phyloP scores from a whole-genome alignment of 2,113 vertebrate species.

The Gadus chalcogrammus region DNA sequence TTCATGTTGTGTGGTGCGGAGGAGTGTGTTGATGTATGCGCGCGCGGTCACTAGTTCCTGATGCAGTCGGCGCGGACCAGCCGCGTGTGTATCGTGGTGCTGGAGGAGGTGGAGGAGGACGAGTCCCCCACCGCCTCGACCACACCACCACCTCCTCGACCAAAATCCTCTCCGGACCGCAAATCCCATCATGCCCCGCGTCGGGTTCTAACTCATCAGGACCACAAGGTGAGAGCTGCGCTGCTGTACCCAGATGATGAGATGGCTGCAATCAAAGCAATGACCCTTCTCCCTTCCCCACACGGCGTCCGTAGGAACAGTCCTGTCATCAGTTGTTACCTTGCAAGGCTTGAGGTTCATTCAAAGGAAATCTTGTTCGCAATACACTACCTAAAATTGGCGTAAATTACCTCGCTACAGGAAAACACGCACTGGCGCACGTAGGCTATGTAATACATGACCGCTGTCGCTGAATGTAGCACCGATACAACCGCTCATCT shows the following conservation, averaged over 20 bases:
- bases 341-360: not conserved
- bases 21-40: slow-evolving; percentile 10
- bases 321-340: not conserved
- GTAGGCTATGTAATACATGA: slow-evolving; percentile 17
- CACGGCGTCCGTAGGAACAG: not conserved
- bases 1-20: slow-evolving; percentile 11
- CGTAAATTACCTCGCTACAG: slow-evolving; percentile 4
- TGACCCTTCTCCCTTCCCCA: not conserved
- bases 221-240: slow-evolving; percentile 61
- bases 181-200: slow-evolving; percentile 52
- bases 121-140: slow-evolving; percentile 50
- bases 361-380: not conserved
- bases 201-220: slow-evolving; percentile 46
- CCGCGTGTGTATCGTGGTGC: slow-evolving; percentile 98
- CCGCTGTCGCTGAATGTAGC: slow-evolving; percentile 45
- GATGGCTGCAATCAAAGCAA: too few relatives aligned
- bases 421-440: slow-evolving; percentile 23
- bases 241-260: not conserved
- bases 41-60: slow-evolving; percentile 36
- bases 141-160: slow-evolving; percentile 47
- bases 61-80: slow-evolving; percentile 88
- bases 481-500: slow-evolving; percentile 24
- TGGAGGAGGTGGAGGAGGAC: slow-evolving; percentile 92
- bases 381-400: slow-evolving; percentile 7
- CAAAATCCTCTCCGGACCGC: slow-evolving; percentile 54